phyloP scores from a whole-genome alignment of 2,113 vertebrate genomes.

The Meles meles region DNA sequence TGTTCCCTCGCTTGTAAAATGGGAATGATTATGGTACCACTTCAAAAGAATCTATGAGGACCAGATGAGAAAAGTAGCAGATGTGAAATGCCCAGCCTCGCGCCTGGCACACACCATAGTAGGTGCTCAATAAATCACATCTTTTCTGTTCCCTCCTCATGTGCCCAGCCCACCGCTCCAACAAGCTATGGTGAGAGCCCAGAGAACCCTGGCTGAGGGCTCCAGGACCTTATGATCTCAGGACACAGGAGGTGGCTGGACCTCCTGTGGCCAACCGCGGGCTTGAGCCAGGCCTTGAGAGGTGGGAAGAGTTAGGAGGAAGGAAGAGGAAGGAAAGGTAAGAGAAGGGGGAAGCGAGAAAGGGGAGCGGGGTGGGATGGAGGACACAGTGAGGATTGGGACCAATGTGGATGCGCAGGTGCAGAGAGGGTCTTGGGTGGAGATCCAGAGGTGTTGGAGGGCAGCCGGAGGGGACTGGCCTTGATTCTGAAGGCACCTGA shows the following conservation, averaged over 20 bases:
- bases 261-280: neutral
- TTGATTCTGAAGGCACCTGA: neutral
- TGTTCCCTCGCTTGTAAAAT: slow-evolving; percentile 12
- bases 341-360: neutral
- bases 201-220: neutral
- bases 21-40: neutral
- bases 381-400: too few relatives aligned
- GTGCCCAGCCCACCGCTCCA: neutral
- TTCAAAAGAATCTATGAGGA: neutral
- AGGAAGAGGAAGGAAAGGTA: neutral
- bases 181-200: neutral
- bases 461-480: neutral
- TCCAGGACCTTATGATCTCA: slow-evolving; percentile 27
- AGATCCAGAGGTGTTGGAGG: neutral
- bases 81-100: neutral
- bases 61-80: neutral
- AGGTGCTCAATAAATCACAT: slow-evolving; percentile 58
- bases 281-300: neutral
- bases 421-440: neutral
- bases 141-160: neutral
- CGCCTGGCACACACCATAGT: neutral
- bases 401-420: rapidly evolving
- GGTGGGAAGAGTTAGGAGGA: neutral
- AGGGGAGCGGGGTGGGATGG: neutral
- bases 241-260: slow-evolving; percentile 21